Evolutionary conservation across 2,113 vertebrate genomes (phyloP), one percentile per base, ranked within the genome.

Genomic region (Scortum barcoo): DNA sequence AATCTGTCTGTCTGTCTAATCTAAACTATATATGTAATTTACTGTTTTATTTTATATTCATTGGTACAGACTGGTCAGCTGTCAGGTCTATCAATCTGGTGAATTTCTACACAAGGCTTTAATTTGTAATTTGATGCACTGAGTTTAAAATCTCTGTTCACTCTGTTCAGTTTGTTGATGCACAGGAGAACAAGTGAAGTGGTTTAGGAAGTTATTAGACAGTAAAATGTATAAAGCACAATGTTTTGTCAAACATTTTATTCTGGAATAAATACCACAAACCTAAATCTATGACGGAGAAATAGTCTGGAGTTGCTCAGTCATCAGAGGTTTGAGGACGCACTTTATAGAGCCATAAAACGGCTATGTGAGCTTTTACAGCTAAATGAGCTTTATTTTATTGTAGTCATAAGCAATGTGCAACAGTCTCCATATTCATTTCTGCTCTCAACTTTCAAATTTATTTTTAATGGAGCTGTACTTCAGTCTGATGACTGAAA

Each of bases 261-360:
- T 42, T 36, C 16, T 4, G 2, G 26, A 8, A 72, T 67, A 71
- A 51, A 70, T 12, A 40, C 11, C 5, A 22, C 22, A 71, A 69
- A 33, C 33, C n/a, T 46, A 60, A 66, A 69, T n/a, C 58, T 56
- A 50, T 19, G 14, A 36, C 26, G 54, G 50, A 40, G 28, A 48
- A 69, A 48, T 53, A 33, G 56, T 28, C 33, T 40, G 44, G 8
- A 72, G 63, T 61, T 48, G 36, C 42, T 72, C 57, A 48, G 58
- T 53, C 67, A 22, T 70, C 65, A 40, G 2, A 50, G 48, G 61
- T 79, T 63, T 46, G 63, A n/a, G 84, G 42, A 8, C 26, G 16
- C 78, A 51, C 70, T 84, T 79, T 67, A 82, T 80, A 36, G 71
- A 84, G 36, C 73, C 72, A 36, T 88, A 83, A 86, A 86, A 69